phyloP scores from a whole-genome alignment of 2,888 invertebrate species.

The Calameuta filiformis region DNA sequence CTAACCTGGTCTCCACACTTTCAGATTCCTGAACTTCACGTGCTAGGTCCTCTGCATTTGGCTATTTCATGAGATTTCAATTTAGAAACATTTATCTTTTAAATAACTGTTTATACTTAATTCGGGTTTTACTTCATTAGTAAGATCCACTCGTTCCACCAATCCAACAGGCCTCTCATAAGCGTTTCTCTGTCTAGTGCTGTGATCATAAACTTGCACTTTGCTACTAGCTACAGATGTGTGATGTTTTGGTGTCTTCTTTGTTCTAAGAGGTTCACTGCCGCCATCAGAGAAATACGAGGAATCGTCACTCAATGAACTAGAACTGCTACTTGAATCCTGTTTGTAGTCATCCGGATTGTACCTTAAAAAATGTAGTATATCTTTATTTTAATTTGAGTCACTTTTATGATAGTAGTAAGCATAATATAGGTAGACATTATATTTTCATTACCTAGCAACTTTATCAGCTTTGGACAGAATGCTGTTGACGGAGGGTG shows the following conservation, averaged over 20 bases:
- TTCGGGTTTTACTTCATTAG: constrained; percentile 43
- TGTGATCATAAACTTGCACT: constrained; percentile 56
- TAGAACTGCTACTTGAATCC: constrained; percentile 42
- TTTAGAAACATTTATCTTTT: background rate
- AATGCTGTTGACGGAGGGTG: constrained; percentile 37
- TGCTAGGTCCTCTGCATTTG: constrained; percentile 55
- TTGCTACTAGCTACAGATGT: constrained; percentile 39
- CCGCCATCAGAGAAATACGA: constrained; percentile 55
- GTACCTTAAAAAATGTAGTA: constrained; percentile 36
- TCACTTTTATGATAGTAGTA: background rate
- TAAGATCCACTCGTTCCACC: constrained; percentile 51
- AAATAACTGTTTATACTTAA: background rate
- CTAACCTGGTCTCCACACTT: constrained; percentile 29
- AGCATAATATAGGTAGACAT: background rate
- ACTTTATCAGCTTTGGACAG: constrained; percentile 44
- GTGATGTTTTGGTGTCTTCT: constrained; percentile 35
- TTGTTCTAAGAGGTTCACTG: constrained; percentile 27
- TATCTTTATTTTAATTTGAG: background rate
- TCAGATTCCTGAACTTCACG: constrained; percentile 38
- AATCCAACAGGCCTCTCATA: constrained; percentile 50
- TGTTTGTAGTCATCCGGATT: constrained; percentile 56
- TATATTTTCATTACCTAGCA: constrained; percentile 35
- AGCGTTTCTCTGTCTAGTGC: constrained; percentile 45
- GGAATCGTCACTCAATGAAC: constrained; percentile 56
- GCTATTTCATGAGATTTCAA: constrained; percentile 29